Percentiles rank a stretch among this genome's conserved stretches.
phyloP scores from a whole-genome alignment of 2,113 vertebrate genomes.

The Andinoacara biseriatus region DNA sequence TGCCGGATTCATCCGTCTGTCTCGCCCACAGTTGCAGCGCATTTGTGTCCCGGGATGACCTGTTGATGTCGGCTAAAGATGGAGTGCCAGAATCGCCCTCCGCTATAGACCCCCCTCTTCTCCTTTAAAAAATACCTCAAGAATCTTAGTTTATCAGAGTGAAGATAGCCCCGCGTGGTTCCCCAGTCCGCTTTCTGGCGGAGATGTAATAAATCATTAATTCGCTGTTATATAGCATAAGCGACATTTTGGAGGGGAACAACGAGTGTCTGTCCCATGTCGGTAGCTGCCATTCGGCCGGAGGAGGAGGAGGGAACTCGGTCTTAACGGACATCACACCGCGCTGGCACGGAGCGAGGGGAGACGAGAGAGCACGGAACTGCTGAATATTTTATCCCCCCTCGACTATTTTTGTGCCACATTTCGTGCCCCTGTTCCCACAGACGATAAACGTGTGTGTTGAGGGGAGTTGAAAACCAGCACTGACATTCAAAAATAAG shows the following conservation, averaged over 20 bases:
- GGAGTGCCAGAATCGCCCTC: slow-evolving; percentile 60
- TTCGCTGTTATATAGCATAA: slow-evolving; percentile 27
- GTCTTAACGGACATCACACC: slow-evolving; percentile 55
- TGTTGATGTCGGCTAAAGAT: slow-evolving; percentile 82
- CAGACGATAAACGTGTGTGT: slow-evolving; percentile 12
- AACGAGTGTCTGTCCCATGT: slow-evolving; percentile 55
- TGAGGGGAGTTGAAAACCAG: slow-evolving; percentile 9
- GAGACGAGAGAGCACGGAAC: slow-evolving; percentile 21
- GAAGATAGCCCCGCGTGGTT: neutral
- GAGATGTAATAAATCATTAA: slow-evolving; percentile 47
- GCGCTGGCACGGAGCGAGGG: slow-evolving; percentile 57
- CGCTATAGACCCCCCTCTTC: slow-evolving; percentile 5
- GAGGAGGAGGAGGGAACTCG: slow-evolving; percentile 51
- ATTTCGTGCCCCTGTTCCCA: slow-evolving; percentile 12
- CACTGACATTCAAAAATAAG: slow-evolving; percentile 19
- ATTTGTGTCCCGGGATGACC: slow-evolving; percentile 83
- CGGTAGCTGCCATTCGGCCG: slow-evolving; percentile 57
- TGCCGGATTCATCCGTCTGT: slow-evolving; percentile 71
- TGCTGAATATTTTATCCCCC: slow-evolving; percentile 61
- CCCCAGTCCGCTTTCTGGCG: neutral
- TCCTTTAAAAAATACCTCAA: neutral
- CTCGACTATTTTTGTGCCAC: slow-evolving; percentile 54
- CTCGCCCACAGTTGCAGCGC: slow-evolving; percentile 72
- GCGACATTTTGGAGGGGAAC: slow-evolving; percentile 66
- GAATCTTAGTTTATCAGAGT: neutral